A percentile compares a stretch with the other conserved stretches of the same genome.
Conservation (phyloP, 2,113 vertebrate genomes). For the Notarius quadriscutis region DNA sequence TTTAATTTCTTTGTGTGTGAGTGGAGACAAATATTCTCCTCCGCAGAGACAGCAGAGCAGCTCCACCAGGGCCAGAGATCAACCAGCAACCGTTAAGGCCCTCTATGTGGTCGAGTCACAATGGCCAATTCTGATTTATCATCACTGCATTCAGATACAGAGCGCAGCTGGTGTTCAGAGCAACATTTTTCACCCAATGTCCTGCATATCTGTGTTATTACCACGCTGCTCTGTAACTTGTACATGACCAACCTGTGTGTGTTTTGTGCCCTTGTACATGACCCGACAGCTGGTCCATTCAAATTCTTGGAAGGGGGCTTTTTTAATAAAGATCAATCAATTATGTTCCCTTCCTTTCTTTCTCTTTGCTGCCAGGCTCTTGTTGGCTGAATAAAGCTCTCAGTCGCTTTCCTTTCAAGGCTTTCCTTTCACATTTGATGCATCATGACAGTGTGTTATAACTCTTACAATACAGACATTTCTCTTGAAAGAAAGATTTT, state of each 20-base stretch:
- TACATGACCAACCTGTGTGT: slow-evolving; percentile 7
- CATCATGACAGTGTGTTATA: slow-evolving; percentile 8
- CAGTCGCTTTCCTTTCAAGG: slow-evolving; percentile 23
- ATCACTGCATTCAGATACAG: slow-evolving; percentile 9
- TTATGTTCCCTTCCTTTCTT: slow-evolving; percentile 22
- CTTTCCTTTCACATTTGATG: slow-evolving; percentile 1
- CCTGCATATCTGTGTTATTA: slow-evolving; percentile 9
- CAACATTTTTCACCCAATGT: not conserved
- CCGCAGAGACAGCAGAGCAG: slow-evolving; percentile 65
- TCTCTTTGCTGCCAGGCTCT: slow-evolving; percentile 22
- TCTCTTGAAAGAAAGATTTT: not conserved
- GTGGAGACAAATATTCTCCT: slow-evolving; percentile 54
- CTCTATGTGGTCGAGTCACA: slow-evolving; percentile 17
- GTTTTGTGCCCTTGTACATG: not conserved
- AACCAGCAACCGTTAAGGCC: slow-evolving; percentile 25
- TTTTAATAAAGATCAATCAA: slow-evolving; percentile 29
- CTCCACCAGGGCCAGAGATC: slow-evolving; percentile 45
- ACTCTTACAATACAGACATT: slow-evolving; percentile 5
- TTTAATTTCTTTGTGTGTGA: slow-evolving; percentile 61
- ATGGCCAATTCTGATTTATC: slow-evolving; percentile 23
- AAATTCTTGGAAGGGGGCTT: slow-evolving; percentile 10
- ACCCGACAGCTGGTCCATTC: not conserved
- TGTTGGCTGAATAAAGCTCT: slow-evolving; percentile 27
- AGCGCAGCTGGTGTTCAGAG: slow-evolving; percentile 17
- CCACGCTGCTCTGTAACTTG: slow-evolving; percentile 10